Evolutionary conservation across 23 tunicate species (phyloP).

Genomic region (Halocynthia aurantium): DNA sequence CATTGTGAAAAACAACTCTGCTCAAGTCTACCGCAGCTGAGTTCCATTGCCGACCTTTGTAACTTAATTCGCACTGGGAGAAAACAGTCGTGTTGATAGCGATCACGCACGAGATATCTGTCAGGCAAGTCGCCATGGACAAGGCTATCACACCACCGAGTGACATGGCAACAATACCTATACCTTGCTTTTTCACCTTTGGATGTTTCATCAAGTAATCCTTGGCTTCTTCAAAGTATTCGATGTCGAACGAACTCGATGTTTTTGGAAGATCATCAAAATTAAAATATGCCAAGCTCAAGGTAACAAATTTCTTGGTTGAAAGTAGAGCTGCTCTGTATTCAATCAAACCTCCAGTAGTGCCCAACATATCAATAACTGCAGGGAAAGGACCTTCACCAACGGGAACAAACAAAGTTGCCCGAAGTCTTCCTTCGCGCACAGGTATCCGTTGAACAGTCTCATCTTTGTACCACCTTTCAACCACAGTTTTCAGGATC

Average conservation of each 20-base stretch:
- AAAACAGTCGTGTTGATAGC: slow-evolving; percentile 9
- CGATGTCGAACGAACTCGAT: background rate
- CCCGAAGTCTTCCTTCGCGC: slow-evolving; percentile 6
- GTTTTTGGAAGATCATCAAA: slow-evolving; percentile 11
- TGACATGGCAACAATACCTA: slow-evolving; percentile 14
- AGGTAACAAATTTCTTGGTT: background rate
- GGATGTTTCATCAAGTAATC: slow-evolving; percentile 14
- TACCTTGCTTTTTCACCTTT: background rate
- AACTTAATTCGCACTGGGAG: slow-evolving; percentile 1
- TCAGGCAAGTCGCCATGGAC: slow-evolving; percentile 1
- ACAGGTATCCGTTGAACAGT: slow-evolving; percentile 4
- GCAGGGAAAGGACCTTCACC: slow-evolving; percentile 23
- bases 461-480: slow-evolving; percentile 7
- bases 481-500: background rate
- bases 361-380: slow-evolving; percentile 12
- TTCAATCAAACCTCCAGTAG: slow-evolving; percentile 22
- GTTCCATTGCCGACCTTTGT: slow-evolving; percentile 6
- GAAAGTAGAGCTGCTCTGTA: slow-evolving; percentile 7
- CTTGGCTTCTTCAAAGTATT: slow-evolving; percentile 25
- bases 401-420: slow-evolving; percentile 7
- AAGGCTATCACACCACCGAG: slow-evolving; percentile 9
- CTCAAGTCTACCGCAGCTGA: background rate
- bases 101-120: background rate
- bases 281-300: slow-evolving; percentile 2
- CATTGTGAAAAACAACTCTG: slow-evolving; percentile 3